Conservation (phyloP, 1,140 invertebrate genomes). For the Diprion similis region DNA sequence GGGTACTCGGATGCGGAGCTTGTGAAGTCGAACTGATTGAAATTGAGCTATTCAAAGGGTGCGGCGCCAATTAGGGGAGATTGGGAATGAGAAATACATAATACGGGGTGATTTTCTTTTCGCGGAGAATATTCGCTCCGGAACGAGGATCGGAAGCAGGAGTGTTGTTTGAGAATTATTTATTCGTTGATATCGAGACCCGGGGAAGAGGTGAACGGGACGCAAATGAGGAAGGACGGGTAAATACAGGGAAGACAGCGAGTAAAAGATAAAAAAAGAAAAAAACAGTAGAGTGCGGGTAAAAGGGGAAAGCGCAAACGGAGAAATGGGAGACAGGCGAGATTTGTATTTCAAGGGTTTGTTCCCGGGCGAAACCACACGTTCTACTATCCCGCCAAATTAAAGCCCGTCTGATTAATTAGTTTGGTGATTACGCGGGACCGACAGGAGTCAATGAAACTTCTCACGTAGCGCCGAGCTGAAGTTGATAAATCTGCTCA, state of each 20-base stretch:
- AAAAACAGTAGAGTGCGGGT: not conserved
- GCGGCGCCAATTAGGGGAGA: not conserved
- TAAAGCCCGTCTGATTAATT: not conserved
- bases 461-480: not conserved
- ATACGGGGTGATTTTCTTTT: no score
- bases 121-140: no score
- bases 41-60: not conserved
- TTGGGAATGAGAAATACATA: not conserved
- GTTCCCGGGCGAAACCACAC: not conserved
- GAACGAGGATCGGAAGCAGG: no score
- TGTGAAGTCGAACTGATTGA: conserved; percentile 2
- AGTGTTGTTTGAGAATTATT: no score
- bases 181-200: no score
- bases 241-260: no score
- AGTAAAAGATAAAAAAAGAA: not conserved
- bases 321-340: not conserved
- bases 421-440: not conserved
- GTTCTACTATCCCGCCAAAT: not conserved
- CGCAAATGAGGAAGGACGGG: no score
- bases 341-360: not conserved
- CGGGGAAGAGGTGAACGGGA: not conserved
- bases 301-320: not conserved
- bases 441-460: not conserved
- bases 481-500: not conserved
- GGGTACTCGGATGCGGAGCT: not conserved